Conservation (phyloP, 2,888 invertebrate species). For the Drosophila ustulata region DNA sequence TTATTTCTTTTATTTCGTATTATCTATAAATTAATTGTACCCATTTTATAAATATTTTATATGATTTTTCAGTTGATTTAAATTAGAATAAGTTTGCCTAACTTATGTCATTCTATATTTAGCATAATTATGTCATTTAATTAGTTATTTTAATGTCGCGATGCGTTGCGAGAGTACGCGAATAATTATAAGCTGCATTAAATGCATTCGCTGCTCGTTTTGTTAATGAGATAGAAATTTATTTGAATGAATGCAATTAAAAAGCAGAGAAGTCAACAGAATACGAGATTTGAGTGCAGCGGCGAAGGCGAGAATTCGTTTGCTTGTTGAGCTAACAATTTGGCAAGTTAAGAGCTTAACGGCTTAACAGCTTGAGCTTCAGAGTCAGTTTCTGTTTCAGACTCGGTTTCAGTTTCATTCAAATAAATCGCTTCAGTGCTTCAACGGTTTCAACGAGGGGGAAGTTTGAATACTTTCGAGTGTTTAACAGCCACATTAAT, state of each 20-base stretch:
- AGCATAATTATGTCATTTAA: too few species aligned
- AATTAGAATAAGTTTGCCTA: too few species aligned
- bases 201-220: neutral
- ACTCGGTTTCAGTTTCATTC: constrained; percentile 15
- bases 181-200: neutral
- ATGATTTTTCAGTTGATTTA: too few species aligned
- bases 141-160: too few species aligned
- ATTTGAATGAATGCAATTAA: neutral
- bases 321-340: constrained; percentile 28
- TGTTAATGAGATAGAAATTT: neutral
- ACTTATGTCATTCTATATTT: too few species aligned
- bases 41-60: too few species aligned
- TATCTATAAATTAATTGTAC: too few species aligned
- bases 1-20: too few species aligned
- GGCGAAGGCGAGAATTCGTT: constrained; percentile 3
- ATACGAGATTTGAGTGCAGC: constrained; percentile 2
- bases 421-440: constrained; percentile 21
- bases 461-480: constrained; percentile 21
- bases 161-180: too few species aligned
- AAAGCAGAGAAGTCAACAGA: neutral
- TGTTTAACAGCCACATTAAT: constrained; percentile 31
- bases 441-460: neutral
- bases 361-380: constrained; percentile 17
- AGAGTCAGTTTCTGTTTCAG: neutral
- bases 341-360: constrained; percentile 29